Base-by-base conservation (phyloP, 1,140 invertebrate genomes). In the Drosophila bifasciata region DNA sequence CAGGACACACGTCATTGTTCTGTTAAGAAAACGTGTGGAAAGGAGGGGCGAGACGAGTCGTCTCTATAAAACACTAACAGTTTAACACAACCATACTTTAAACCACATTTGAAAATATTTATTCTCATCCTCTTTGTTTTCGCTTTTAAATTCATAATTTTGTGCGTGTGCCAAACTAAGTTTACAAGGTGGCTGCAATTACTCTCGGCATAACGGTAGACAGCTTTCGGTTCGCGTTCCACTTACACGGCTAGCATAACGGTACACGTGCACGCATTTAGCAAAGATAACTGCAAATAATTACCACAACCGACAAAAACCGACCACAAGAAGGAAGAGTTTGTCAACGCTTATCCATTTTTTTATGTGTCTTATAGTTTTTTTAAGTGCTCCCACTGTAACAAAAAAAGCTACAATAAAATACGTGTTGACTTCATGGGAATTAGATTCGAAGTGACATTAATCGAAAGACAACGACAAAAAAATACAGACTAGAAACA, bases 141-240 rank as follows among this genome's bases (percentile, higher is more conserved):
- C 32, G 32, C 32, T 36, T 32, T 11, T 36, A 36, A 36, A 36
- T 36, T 50, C 40, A 17, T 25, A 36, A 40, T 41, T 36, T 16
- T 51, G 28, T 45, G 50, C 11, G 28, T 21, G 40, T 16, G 41
- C 16, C 67, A 16, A 58, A 56, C 45, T 40, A 59, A 36, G 60
- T 53, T 48, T 53, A 56, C 50, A 59, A 55, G 56, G 62, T 68
- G 59, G 62, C 63, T 50, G 28, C 43, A 69, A 40, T 43, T 52
- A 55, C 44, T 77, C 45, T 68, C 48, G 50, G 55, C 63, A 25
- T 23, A 76, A 59, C 63, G 72, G 62, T 73, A 62, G 13, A 53
- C 53, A 66, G 48, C 39, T 23, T 3, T 48, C 28, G 28, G 19
- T 25, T 4, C 32, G 15, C 45, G 28, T n/a, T 50, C 13, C 6